These are phyloP conservation scores for Drosophila bocki DNA, from an alignment of 1,140 invertebrate species.

Conservation along the genomic window DNA sequence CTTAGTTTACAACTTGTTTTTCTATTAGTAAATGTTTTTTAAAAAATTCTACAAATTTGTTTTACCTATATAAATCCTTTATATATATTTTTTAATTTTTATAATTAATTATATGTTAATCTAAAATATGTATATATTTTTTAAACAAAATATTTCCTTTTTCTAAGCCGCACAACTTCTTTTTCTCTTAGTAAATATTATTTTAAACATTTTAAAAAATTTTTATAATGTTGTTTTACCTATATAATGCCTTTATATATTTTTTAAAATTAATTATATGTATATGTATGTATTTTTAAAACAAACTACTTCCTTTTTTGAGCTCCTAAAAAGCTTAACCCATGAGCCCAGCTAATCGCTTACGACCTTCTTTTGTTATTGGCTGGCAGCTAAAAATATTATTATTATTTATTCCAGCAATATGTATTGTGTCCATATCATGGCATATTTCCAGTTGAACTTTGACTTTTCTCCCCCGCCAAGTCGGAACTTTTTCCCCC, in stretches of 20 bases:
- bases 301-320: too few species aligned
- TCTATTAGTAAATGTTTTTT: not conserved
- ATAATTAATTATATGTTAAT: not conserved
- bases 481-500: constrained; percentile 17
- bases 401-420: constrained; percentile 9
- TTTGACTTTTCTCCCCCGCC: constrained; percentile 27
- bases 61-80: not conserved
- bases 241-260: too few species aligned
- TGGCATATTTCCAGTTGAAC: constrained; percentile 29
- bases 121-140: not conserved
- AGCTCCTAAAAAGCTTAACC: too few species aligned
- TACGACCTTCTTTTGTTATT: not conserved
- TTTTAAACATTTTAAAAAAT: too few species aligned
- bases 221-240: too few species aligned
- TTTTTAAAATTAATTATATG: too few species aligned
- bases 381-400: not conserved
- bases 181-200: too few species aligned
- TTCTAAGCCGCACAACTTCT: not conserved
- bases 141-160: not conserved
- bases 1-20: not conserved
- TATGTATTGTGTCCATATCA: constrained; percentile 23
- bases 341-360: constrained; percentile 22
- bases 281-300: too few species aligned
- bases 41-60: not conserved
- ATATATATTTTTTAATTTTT: not conserved